Percentiles rank a stretch among this genome's conserved stretches.
phyloP scores from a whole-genome alignment of 2,797 vertebrate species.

The Onychomys arenicola region DNA sequence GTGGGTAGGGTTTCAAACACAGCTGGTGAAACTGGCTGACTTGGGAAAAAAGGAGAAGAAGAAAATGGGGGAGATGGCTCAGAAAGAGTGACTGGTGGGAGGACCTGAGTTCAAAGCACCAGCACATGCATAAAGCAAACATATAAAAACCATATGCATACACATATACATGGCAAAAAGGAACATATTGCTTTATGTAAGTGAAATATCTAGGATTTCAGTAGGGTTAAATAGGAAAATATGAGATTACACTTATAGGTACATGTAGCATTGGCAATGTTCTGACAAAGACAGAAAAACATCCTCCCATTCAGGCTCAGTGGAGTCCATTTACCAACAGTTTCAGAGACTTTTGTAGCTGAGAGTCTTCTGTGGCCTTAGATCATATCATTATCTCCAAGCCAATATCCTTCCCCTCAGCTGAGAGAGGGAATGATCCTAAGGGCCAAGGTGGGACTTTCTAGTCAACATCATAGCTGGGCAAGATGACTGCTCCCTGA shows the following conservation, averaged over 20 bases:
- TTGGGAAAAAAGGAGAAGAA: background rate
- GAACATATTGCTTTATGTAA: background rate
- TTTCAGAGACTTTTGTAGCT: background rate
- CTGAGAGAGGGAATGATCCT: background rate
- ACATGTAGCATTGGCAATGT: background rate
- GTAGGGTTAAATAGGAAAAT: background rate
- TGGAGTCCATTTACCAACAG: background rate
- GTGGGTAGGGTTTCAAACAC: background rate
- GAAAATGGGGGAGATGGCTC: background rate
- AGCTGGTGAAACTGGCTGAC: background rate
- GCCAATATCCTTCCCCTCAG: background rate
- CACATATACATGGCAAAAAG: background rate
- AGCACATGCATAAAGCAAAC: background rate
- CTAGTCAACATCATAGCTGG: background rate
- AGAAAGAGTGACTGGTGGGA: background rate
- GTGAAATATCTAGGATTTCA: background rate
- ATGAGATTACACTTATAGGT: background rate
- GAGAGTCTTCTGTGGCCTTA: background rate
- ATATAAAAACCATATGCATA: no score
- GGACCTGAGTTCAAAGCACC: background rate
- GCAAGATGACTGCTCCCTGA: background rate
- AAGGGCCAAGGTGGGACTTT: background rate
- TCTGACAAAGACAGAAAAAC: background rate
- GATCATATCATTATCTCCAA: background rate
- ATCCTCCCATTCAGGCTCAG: background rate